Base-by-base conservation (phyloP, 2,113 vertebrate species). In the Ammodytes marinus region DNA sequence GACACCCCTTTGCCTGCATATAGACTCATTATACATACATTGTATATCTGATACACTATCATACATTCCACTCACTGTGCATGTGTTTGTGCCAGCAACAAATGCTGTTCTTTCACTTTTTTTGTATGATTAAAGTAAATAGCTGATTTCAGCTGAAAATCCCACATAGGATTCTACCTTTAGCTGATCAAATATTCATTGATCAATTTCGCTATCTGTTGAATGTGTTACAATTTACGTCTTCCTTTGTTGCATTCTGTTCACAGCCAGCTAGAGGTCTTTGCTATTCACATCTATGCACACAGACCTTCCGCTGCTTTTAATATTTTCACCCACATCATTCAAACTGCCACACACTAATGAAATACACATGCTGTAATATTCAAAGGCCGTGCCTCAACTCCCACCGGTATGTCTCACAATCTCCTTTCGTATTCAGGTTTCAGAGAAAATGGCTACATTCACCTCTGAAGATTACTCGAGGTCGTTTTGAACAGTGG, bases 391-490 rank as follows among this genome's bases (percentile, higher is more conserved):
- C 93, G 91, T 72, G 69, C 84, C 70, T 71, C 76, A 69, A 64
- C 71, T 92, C 90, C 90, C 88, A 27, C 74, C 0, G 80, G 76
- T 77, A 11, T 53, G 67, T 79, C 80, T 84, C 82, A 50, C 83
- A 81, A 82, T 85, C 75, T 82, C 84, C 79, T 87, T 89, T 86
- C 84, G 70, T 76, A 94, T 92, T 91, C 86, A 85, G 67, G 67
- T 91, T 89, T 77, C 55, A 42, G 70, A 69, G 85, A 90, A 27
- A 94, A 90, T 81, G 82, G 84, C 45, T 42, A 83, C 72, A 80
- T 89, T 92, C 88, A 86, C 92, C 92, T 93, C 88, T 80, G 78
- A 91, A 93, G 93, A 94, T 93, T 93, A 95, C 85, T 53, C 74
- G 90, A 95, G 94, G 94, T 95, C 93, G 81, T 89, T 90, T 75